phyloP scores from a whole-genome alignment of 2,113 vertebrate genomes.

The Eurystomus gularis region DNA sequence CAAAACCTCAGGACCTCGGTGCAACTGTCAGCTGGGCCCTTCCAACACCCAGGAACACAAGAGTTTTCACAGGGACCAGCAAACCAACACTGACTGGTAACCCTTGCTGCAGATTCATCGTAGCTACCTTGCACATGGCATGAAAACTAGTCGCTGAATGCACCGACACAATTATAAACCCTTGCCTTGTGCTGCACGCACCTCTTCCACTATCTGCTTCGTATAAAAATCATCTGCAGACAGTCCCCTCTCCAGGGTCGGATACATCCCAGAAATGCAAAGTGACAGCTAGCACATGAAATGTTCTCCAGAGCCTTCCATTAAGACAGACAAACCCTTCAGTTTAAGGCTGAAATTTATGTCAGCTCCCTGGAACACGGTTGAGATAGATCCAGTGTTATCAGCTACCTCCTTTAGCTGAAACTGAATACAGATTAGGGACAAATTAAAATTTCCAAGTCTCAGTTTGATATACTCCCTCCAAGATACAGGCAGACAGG shows the following conservation, averaged over 20 bases:
- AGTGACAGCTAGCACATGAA: conserved; percentile 22
- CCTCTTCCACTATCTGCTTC: background rate
- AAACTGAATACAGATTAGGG: background rate
- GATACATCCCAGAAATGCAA: background rate
- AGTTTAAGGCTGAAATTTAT: conserved; percentile 29
- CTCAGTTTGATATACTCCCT: background rate
- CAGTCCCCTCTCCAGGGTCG: background rate
- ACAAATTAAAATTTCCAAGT: conserved; percentile 11
- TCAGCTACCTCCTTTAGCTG: background rate
- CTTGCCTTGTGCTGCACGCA: background rate
- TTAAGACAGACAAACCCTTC: background rate
- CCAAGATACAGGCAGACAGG: background rate
- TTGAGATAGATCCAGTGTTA: background rate
- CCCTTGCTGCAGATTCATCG: background rate
- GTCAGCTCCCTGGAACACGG: background rate
- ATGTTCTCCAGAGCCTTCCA: background rate
- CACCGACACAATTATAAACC: rapidly evolving
- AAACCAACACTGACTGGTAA: background rate
- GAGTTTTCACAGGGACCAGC: background rate
- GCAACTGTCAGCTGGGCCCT: background rate
- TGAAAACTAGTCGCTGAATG: background rate
- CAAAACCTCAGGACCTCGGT: background rate
- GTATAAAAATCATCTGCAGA: background rate
- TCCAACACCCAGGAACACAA: background rate
- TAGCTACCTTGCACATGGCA: rapidly evolving